A percentile compares a stretch with the other conserved stretches of the same genome.
Conservation (phyloP, 2,888 invertebrate species). For the Fragum whitleyi region DNA sequence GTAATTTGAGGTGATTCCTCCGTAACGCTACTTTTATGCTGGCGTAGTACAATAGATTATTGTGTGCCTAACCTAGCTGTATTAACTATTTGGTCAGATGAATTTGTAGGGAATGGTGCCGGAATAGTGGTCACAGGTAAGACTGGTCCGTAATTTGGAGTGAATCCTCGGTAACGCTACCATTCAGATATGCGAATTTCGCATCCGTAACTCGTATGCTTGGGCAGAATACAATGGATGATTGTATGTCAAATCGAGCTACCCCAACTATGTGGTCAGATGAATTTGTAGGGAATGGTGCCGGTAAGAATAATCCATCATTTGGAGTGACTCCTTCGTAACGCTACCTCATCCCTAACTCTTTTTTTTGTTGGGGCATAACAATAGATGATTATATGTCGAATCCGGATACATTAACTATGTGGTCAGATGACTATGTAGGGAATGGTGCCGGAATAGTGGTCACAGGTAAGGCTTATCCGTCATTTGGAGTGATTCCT, state of each 20-base stretch:
- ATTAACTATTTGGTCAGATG: constrained; percentile 67
- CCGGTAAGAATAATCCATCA: constrained; percentile 59
- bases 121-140: constrained; percentile 68
- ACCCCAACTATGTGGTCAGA: constrained; percentile 68
- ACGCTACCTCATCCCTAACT: too few relatives aligned
- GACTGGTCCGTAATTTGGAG: too few relatives aligned
- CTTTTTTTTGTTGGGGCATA: constrained; percentile 76
- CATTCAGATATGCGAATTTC: too few relatives aligned
- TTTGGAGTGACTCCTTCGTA: too few relatives aligned
- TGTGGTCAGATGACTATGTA: constrained; percentile 68
- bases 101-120: constrained; percentile 66
- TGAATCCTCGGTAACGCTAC: constrained; percentile 68
- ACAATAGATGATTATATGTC: constrained; percentile 67
- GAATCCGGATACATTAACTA: constrained; percentile 63
- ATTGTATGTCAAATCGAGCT: constrained; percentile 62
- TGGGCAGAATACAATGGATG: constrained; percentile 71
- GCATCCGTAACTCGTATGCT: constrained; percentile 70
- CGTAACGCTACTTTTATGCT: constrained; percentile 72
- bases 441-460: constrained; percentile 71
- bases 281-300: constrained; percentile 65
- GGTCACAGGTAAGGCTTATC: constrained; percentile 46
- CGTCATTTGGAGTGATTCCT: too few relatives aligned
- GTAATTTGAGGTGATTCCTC: too few relatives aligned
- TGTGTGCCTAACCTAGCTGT: constrained; percentile 64
- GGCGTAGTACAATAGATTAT: constrained; percentile 71